Evolutionary conservation across 1,140 invertebrate genomes (phyloP).

Genomic region (Trialeurodes vaporariorum): DNA sequence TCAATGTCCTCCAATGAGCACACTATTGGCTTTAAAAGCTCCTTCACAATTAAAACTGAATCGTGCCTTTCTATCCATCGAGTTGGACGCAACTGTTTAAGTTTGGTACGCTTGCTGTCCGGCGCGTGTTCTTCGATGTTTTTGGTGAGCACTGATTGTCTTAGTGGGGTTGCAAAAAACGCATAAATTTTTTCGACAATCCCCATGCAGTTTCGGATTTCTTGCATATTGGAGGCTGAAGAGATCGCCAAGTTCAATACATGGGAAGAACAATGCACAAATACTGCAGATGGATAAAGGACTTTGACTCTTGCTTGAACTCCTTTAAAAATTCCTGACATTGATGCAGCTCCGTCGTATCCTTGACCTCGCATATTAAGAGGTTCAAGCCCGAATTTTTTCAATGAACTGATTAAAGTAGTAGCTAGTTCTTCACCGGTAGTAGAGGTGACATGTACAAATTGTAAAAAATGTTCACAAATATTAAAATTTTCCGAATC

Average conservation of each 20-base stretch:
- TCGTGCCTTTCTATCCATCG: neutral
- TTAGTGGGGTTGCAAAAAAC: neutral
- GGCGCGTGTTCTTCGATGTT: neutral
- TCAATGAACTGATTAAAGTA: constrained; percentile 16
- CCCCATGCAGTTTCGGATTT: constrained; percentile 14
- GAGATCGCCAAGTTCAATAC: constrained; percentile 27
- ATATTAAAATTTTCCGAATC: constrained; percentile 12
- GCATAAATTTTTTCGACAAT: neutral
- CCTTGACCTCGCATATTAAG: constrained; percentile 23
- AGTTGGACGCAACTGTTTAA: constrained; percentile 1
- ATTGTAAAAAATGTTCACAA: constrained; percentile 22
- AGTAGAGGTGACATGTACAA: constrained; percentile 23
- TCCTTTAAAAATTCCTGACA: constrained; percentile 26
- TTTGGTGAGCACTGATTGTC: constrained; percentile 2
- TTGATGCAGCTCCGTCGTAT: constrained; percentile 27
- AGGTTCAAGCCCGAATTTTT: constrained; percentile 22
- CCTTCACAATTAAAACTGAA: constrained; percentile 3
- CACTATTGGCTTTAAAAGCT: constrained; percentile 4
- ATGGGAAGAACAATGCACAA: constrained; percentile 29
- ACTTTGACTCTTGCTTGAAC: constrained; percentile 28
- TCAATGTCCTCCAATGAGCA: constrained; percentile 9
- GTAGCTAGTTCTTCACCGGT: constrained; percentile 21
- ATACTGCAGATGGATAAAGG: constrained; percentile 24
- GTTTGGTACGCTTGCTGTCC: neutral
- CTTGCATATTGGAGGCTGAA: constrained; percentile 7